Base-by-base conservation (phyloP, 2,888 invertebrate genomes). In the Platerodrilus igneus region DNA sequence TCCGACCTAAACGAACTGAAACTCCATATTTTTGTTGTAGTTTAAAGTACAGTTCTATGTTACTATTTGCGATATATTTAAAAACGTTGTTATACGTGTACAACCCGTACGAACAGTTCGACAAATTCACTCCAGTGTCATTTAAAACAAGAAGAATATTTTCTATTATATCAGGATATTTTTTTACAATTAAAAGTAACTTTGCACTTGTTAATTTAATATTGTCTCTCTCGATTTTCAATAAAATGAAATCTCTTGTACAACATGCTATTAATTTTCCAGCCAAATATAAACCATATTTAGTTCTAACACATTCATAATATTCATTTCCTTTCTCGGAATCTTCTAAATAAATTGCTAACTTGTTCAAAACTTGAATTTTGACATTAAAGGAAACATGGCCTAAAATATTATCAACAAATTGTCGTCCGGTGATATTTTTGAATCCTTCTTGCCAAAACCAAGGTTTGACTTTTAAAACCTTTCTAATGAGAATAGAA, bases 391-490 rank as follows among this genome's bases (percentile, higher is more conserved):
- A 49, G 5, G 46, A 44, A 14, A 41, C 16, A 8, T 41, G 22
- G 1, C 41, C 34, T 8, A 47, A 30, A n/a, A 49, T 20, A 5
- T 18, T n/a, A 11, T 28, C 26, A 3, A 41, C 25, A 10, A 49
- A 33, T 6, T 20, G 13, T 10, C 37, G 34, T 6, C 23, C 35
- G 2, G 18, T 34, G 3, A 45, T 18, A 16, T 40, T 20, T 18
- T 22, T 17, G 14, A 49, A 42, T 3, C 17, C 31, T 11, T 33
- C 27, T 16, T 47, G 35, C 7, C 39, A 33, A 25, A 50, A 43
- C 50, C 45, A 47, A 3, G 23, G 15, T 3, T 13, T 16, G n/a
- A 26, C 21, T 31, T 41, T 49, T 8, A 50, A 38, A 33, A 49
- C 27, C 26, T 30, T 38, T 6, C 28, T 8, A 17, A 48, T 37